Evolutionary conservation across 2,113 vertebrate species (phyloP).

Genomic region (Theropithecus gelada): DNA sequence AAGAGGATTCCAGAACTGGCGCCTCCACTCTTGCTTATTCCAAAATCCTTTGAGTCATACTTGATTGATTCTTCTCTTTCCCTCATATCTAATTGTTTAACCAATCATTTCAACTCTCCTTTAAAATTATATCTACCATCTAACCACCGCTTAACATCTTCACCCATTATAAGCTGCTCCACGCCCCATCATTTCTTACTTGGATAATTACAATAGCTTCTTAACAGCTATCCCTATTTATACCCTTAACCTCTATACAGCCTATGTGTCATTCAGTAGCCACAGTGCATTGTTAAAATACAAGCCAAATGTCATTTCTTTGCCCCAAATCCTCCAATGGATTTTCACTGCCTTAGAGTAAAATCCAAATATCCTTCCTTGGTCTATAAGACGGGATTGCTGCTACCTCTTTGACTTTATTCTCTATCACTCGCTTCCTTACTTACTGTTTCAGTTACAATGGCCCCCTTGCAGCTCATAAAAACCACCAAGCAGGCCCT

Average conservation of each 20-base stretch:
- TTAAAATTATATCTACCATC: slow-evolving; percentile 58
- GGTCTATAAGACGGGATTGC: background rate
- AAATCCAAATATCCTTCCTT: background rate
- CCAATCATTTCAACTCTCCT: slow-evolving; percentile 15
- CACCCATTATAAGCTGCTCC: background rate
- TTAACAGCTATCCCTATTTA: background rate
- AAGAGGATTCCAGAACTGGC: background rate
- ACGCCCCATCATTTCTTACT: slow-evolving; percentile 62
- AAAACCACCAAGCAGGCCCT: background rate
- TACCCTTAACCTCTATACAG: background rate
- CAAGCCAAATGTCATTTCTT: background rate
- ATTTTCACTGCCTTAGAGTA: background rate
- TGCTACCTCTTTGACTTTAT: background rate
- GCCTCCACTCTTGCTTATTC: background rate
- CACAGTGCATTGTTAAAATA: background rate
- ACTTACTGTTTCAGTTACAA: background rate
- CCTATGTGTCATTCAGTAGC: background rate
- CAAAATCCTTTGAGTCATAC: slow-evolving; percentile 4
- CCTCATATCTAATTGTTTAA: slow-evolving; percentile 30
- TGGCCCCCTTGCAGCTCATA: background rate
- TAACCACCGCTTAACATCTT: slow-evolving; percentile 28
- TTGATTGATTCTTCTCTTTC: slow-evolving; percentile 25
- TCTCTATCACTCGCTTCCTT: no score
- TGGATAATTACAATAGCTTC: slow-evolving; percentile 50
- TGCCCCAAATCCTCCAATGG: background rate